A percentile compares a stretch with the other conserved stretches of the same genome.
Evolutionary conservation across 2,113 vertebrate genomes (phyloP).

Genomic region (human): GRCh38 chr1:112629501-112630000

Average conservation of each 20-base stretch:
- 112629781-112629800: background rate
- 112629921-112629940: background rate
- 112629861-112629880: too few species aligned
- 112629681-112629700: background rate
- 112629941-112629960: background rate
- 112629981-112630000: background rate
- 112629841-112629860: background rate
- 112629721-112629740: background rate
- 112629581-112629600: background rate
- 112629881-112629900: background rate
- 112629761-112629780: background rate
- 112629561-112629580: background rate
- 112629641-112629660: background rate
- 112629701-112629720: background rate
- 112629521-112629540: background rate
- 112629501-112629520: background rate
- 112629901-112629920: background rate
- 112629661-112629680: conserved; percentile 9
- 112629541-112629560: conserved; percentile 8
- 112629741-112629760: background rate
- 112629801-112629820: background rate
- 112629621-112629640: background rate
- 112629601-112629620: background rate
- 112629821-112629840: background rate
- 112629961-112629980: background rate